phyloP scores from a whole-genome alignment of 2,797 vertebrate species.

The Gobionotothen gibberifrons region DNA sequence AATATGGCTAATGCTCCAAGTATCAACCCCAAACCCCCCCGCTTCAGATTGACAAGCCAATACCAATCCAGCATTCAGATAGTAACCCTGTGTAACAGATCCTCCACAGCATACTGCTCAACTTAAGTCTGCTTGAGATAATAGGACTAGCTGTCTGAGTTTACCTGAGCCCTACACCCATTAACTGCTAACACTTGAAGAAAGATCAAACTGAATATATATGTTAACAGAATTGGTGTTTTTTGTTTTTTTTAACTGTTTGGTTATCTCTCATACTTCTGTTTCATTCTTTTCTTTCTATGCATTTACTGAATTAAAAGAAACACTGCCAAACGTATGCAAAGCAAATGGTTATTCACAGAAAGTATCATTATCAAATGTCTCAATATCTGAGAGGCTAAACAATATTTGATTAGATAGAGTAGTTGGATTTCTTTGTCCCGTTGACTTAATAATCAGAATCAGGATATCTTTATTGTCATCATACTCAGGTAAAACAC shows the following conservation, averaged over 20 bases:
- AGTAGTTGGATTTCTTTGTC: no score
- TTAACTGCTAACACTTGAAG: slow-evolving; percentile 6
- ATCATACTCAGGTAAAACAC: no score
- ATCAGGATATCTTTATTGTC: no score
- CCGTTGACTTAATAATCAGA: no score
- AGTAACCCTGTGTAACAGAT: slow-evolving; percentile 30
- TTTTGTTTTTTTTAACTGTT: no score
- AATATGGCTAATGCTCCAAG: slow-evolving; percentile 72
- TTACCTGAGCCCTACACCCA: slow-evolving; percentile 35
- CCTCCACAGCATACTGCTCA: slow-evolving; percentile 9
- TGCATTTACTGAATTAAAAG: neutral
- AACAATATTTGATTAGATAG: no score
- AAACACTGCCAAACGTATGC: neutral
- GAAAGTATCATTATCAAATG: no score
- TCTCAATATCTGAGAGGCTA: no score
- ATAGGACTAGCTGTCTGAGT: slow-evolving; percentile 59
- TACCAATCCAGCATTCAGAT: slow-evolving; percentile 44
- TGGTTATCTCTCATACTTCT: neutral
- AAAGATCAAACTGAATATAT: neutral
- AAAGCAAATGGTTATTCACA: neutral
- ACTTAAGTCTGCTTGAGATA: slow-evolving; percentile 64
- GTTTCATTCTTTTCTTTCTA: neutral
- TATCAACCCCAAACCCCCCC: slow-evolving; percentile 44
- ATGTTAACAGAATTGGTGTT: neutral
- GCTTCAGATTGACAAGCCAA: slow-evolving; percentile 51